phyloP scores from a whole-genome alignment of 2,888 invertebrate genomes.

The Mesorhabditis spiculigera region DNA sequence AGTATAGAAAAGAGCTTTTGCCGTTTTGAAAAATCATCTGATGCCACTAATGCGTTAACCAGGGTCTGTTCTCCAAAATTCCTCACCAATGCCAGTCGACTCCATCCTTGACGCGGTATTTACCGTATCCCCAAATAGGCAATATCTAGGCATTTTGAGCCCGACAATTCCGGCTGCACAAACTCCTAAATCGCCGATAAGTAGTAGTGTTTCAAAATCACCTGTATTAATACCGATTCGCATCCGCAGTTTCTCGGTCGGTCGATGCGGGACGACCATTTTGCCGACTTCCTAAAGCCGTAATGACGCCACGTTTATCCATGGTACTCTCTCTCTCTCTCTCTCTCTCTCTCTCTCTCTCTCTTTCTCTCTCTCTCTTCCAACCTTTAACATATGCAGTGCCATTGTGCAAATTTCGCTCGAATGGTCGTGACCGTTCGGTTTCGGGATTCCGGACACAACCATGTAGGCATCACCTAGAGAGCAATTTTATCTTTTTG shows the following conservation, averaged over 20 bases:
- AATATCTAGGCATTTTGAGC: constrained; percentile 61
- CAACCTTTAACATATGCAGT: constrained; percentile 70
- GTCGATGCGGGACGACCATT: constrained; percentile 85
- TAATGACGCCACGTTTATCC: not conserved
- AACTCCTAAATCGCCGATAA: constrained; percentile 51
- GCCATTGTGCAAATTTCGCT: constrained; percentile 70
- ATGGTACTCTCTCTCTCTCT: no score
- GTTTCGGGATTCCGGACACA: constrained; percentile 77
- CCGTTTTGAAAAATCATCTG: not conserved
- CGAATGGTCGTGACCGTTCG: constrained; percentile 82
- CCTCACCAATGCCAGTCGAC: constrained; percentile 55
- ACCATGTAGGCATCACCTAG: constrained; percentile 61
- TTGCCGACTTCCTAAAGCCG: constrained; percentile 68
- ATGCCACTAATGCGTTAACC: not conserved
- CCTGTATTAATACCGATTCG: constrained; percentile 86
- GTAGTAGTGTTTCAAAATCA: constrained; percentile 19
- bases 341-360: not conserved
- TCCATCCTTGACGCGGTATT: constrained; percentile 58
- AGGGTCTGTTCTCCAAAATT: not conserved
- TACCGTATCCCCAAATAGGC: constrained; percentile 60
- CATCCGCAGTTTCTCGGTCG: constrained; percentile 80
- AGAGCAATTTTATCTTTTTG: no score
- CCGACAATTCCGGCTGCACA: constrained; percentile 63
- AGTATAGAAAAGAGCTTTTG: not conserved
- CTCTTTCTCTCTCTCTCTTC: not conserved